Evolutionary conservation across 1,140 invertebrate species (phyloP).

Genomic region (Drosophila takahashii): DNA sequence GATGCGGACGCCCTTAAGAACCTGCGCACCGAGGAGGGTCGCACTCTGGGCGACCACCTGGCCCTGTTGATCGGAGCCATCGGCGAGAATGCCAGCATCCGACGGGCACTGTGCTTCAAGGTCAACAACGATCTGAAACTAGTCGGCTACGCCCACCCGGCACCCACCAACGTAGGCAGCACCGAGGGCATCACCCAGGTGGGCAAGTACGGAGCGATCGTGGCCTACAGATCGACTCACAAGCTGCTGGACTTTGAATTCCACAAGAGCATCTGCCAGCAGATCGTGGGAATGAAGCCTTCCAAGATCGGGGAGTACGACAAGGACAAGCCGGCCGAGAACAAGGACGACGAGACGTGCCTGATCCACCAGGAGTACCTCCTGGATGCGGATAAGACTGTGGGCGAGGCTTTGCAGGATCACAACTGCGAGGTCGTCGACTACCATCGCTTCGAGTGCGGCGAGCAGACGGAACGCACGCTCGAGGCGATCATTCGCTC

Average conservation of each 20-base stretch:
- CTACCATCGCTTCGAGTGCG: slow-evolving; percentile 94
- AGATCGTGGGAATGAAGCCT: slow-evolving; percentile 96
- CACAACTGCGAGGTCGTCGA: slow-evolving; percentile 90
- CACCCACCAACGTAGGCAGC: slow-evolving; percentile 78
- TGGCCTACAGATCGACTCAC: slow-evolving; percentile 88
- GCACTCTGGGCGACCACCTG: slow-evolving; percentile 91
- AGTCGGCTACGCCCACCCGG: slow-evolving; percentile 91
- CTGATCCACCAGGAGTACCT: slow-evolving; percentile 95
- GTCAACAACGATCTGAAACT: slow-evolving; percentile 87
- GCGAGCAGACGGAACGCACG: slow-evolving; percentile 85
- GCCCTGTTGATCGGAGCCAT: slow-evolving; percentile 93
- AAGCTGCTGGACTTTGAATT: slow-evolving; percentile 85
- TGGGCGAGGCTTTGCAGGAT: slow-evolving; percentile 90
- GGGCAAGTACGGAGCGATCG: slow-evolving; percentile 93
- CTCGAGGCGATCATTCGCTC: slow-evolving; percentile 63
- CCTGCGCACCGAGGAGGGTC: slow-evolving; percentile 87
- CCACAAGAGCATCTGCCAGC: slow-evolving; percentile 92
- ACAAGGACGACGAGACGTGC: slow-evolving; percentile 89
- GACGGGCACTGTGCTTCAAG: slow-evolving; percentile 91
- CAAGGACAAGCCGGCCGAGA: slow-evolving; percentile 87
- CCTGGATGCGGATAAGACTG: slow-evolving; percentile 90
- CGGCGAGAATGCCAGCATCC: slow-evolving; percentile 95
- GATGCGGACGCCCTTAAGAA: slow-evolving; percentile 88
- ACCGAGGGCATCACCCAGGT: slow-evolving; percentile 85
- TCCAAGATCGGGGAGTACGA: slow-evolving; percentile 89